These are phyloP conservation scores for Diploptera punctata DNA, from an alignment of 2,888 invertebrate genomes.

Conservation along the genomic window DNA sequence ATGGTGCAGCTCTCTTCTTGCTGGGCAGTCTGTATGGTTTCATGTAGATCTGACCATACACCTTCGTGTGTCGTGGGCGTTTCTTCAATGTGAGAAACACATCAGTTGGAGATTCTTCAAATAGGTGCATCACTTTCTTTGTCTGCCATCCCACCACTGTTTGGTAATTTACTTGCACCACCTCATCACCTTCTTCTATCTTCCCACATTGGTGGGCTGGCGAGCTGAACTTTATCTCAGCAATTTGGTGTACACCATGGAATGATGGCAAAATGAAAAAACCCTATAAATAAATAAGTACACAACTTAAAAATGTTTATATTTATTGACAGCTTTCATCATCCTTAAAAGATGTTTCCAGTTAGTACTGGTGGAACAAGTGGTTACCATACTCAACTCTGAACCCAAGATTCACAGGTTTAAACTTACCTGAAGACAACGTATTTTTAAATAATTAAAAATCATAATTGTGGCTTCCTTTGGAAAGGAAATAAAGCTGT, in stretches of 20 bases:
- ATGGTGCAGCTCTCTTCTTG: conserved; percentile 69
- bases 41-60: conserved; percentile 76
- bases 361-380: too few species aligned
- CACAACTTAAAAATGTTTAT: background rate
- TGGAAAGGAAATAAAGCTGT: too few species aligned
- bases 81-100: conserved; percentile 83
- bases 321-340: background rate
- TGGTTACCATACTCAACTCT: too few species aligned
- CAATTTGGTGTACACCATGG: conserved; percentile 78
- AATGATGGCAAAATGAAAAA: conserved; percentile 88
- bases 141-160: conserved; percentile 77
- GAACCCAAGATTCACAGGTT: too few species aligned
- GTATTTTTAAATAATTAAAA: too few species aligned
- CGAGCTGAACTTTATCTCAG: conserved; percentile 88
- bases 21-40: conserved; percentile 76
- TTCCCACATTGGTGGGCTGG: conserved; percentile 92
- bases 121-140: conserved; percentile 74
- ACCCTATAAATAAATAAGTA: conserved; percentile 62
- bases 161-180: conserved; percentile 82
- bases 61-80: conserved; percentile 80
- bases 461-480: too few species aligned
- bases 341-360: background rate
- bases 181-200: conserved; percentile 95
- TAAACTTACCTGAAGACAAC: too few species aligned
- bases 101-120: conserved; percentile 81